Base-by-base conservation (phyloP, 2,888 invertebrate species). In the Nephrotoma appendiculata region DNA sequence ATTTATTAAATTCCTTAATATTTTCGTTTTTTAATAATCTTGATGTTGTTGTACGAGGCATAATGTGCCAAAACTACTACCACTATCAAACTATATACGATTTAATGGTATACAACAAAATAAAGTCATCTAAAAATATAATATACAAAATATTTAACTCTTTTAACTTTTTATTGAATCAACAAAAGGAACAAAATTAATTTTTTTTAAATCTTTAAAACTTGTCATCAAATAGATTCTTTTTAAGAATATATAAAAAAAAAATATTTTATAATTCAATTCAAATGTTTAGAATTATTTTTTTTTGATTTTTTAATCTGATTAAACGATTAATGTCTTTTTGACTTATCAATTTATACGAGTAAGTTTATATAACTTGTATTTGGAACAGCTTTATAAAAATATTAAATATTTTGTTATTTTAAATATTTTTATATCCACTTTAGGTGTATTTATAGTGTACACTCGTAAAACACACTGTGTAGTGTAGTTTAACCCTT, bases 301-400 rank as follows among this genome's bases (percentile, higher is more conserved):
- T 48, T 3, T 48, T 41, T 83, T 83, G 1, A 83, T 84, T 44
- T 44, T 87, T 87, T 88, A 88, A 88, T 87, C 88, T 86, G 88
- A 88, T 88, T 88, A 88, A 83, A 86, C 86, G 88, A 88, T 88
- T 88, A 88, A 87, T 88, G 88, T 88, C 88, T 88, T 85, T 84
- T 88, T 88, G 87, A 88, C 88, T 87, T 88, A 88, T 88, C 88
- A 88, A 87, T 86, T 86, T 86, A 86, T 86, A 31, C 31, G 31
- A 31, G 31, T 31, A 31, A 31, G 31, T 31, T 31, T 31, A 31
- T 31, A 31, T 31, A 31, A 31, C 31, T 31, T 31, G 31, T 31
- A 71, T 15, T 15, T 15, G 52, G n/a, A 71, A 71, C 71, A 31
- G 71, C 71, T 71, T 71, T 57, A 57, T 6, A 57, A 57, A 52